A percentile compares a stretch with the other conserved stretches of the same genome.
These are phyloP conservation scores for Aphelinus certus DNA, from an alignment of 1,140 invertebrate species.

Conservation along the genomic window DNA sequence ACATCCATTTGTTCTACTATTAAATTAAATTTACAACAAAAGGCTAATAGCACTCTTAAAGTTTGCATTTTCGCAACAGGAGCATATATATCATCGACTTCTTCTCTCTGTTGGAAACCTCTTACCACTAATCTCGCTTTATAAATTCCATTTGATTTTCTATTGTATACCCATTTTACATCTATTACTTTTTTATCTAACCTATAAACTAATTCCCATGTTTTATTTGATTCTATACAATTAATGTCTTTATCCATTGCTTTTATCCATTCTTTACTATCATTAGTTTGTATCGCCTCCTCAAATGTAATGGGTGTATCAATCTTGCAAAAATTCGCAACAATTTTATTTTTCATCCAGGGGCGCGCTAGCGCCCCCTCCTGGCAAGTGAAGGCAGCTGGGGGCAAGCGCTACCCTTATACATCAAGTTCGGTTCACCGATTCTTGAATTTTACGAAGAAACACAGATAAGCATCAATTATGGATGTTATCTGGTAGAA, in stretches of 20 bases:
- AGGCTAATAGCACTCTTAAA: slow-evolving; percentile 22
- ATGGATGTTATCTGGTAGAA: too few species aligned
- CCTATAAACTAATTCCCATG: slow-evolving; percentile 30
- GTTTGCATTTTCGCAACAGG: slow-evolving; percentile 17
- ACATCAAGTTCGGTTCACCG: too few species aligned
- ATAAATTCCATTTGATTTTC: slow-evolving; percentile 22
- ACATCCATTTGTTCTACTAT: slow-evolving; percentile 5
- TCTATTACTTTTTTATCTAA: slow-evolving; percentile 35
- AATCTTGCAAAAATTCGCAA: slow-evolving; percentile 18
- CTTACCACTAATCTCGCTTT: slow-evolving; percentile 4
- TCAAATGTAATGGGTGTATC: slow-evolving; percentile 26
- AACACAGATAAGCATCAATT: too few species aligned
- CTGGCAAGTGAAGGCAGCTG: too few species aligned
- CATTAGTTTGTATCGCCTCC: slow-evolving; percentile 19
- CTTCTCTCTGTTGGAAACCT: slow-evolving; percentile 33
- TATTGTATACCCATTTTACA: slow-evolving; percentile 34
- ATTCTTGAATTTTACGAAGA: too few species aligned
- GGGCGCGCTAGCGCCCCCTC: too few species aligned
- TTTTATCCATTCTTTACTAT: slow-evolving; percentile 24
- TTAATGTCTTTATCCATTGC: slow-evolving; percentile 28
- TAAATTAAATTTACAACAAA: slow-evolving; percentile 21
- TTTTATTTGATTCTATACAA: slow-evolving; percentile 29
- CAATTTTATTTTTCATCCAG: slow-evolving; percentile 10
- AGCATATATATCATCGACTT: slow-evolving; percentile 46
- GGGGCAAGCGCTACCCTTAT: too few species aligned